Conservation (phyloP, 2,888 invertebrate genomes). For the Biston stratarius region DNA sequence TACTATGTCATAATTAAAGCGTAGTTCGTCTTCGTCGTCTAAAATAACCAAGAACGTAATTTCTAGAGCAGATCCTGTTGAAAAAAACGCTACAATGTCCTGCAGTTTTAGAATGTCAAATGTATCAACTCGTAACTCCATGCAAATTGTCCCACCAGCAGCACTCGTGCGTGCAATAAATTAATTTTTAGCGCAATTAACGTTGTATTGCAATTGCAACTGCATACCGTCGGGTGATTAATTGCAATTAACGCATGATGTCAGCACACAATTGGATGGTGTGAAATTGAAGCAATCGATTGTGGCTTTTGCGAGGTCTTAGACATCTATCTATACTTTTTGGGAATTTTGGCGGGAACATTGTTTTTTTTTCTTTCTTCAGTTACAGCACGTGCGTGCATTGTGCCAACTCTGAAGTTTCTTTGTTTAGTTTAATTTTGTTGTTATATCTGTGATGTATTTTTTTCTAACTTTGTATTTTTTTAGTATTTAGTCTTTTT, state of each 20-base stretch:
- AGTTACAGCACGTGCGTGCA: too few species aligned
- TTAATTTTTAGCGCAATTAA: conserved; percentile 57
- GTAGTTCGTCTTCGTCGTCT: too few species aligned
- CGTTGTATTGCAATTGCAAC: conserved; percentile 52
- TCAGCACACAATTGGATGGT: conserved; percentile 36
- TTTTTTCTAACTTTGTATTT: too few species aligned
- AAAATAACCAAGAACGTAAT: too few species aligned
- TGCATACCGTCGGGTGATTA: conserved; percentile 32
- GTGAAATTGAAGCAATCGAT: conserved; percentile 26
- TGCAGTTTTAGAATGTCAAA: conserved; percentile 29
- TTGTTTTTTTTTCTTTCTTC: background rate
- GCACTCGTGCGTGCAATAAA: conserved; percentile 49
- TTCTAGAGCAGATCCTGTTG: too few species aligned
- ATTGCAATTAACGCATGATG: conserved; percentile 46
- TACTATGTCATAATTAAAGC: too few species aligned
- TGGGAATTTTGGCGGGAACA: too few species aligned
- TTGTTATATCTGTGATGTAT: too few species aligned
- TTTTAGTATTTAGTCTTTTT: too few species aligned
- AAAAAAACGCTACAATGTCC: background rate
- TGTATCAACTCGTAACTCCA: conserved; percentile 2
- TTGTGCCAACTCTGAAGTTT: too few species aligned
- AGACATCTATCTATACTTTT: too few species aligned
- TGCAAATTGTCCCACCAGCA: conserved; percentile 30
- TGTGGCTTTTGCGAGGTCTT: background rate
- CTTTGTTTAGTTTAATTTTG: too few species aligned